These are phyloP conservation scores for Ganaspis sp. DNA, from an alignment of 1,140 invertebrate species.

Conservation along the genomic window DNA sequence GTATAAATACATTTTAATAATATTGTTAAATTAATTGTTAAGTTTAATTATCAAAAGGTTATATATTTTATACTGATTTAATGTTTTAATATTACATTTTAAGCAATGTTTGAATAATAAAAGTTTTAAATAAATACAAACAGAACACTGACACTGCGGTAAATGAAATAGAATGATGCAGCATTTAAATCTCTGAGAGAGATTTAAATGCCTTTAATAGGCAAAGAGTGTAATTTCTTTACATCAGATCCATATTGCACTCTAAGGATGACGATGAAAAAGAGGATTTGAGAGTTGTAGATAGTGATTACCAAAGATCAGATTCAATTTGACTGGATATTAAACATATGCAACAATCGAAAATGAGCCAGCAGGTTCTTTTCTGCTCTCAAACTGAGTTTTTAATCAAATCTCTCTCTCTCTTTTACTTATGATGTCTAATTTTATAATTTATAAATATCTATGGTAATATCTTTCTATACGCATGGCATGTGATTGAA, in stretches of 20 bases:
- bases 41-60: too few species aligned
- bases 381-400: not conserved
- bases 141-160: not conserved
- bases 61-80: too few species aligned
- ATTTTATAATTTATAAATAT: too few species aligned
- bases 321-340: constrained; percentile 4
- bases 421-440: too few species aligned
- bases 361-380: constrained; percentile 12
- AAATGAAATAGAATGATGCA: not conserved
- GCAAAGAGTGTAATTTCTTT: constrained; percentile 13
- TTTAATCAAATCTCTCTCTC: constrained; percentile 12
- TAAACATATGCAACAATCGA: not conserved
- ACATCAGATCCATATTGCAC: not conserved
- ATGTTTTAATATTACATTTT: too few species aligned
- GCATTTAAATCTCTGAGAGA: constrained; percentile 13
- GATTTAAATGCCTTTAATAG: constrained; percentile 1
- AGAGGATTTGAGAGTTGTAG: not conserved
- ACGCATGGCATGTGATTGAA: too few species aligned
- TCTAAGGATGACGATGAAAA: not conserved
- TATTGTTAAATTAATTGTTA: too few species aligned
- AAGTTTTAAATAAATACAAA: not conserved
- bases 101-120: not conserved
- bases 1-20: too few species aligned
- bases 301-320: not conserved
- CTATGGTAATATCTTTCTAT: too few species aligned